Conservation (phyloP, 2,888 invertebrate species). For the Iphiclides podalirius region DNA sequence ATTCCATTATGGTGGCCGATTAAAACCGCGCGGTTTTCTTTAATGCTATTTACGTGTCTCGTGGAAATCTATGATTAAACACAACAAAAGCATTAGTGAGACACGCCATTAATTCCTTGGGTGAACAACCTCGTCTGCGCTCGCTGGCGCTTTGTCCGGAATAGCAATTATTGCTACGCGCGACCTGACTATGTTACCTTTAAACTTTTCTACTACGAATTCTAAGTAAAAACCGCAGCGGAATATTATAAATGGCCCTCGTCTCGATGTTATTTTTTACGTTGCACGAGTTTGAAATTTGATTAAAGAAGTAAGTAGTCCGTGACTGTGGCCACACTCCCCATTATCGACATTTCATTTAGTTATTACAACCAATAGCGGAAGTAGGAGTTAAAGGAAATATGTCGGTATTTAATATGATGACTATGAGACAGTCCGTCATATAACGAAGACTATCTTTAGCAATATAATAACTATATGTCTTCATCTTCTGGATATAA, state of each 20-base stretch:
- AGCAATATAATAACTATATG: too few species aligned
- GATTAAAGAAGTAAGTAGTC: constrained; percentile 1
- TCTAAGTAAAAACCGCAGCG: constrained; percentile 15
- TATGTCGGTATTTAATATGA: too few species aligned
- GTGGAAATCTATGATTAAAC: constrained; percentile 55
- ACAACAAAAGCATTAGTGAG: constrained; percentile 54
- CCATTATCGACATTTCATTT: not conserved
- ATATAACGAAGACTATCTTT: too few species aligned
- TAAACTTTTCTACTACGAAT: constrained; percentile 26
- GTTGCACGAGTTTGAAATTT: not conserved
- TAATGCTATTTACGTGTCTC: constrained; percentile 46
- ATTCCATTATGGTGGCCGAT: constrained; percentile 6
- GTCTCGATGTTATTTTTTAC: constrained; percentile 8
- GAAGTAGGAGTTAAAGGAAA: not conserved
- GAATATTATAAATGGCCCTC: constrained; percentile 11
- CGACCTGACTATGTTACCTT: constrained; percentile 44
- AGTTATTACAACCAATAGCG: constrained; percentile 43
- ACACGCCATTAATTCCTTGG: constrained; percentile 66
- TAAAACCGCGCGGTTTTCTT: constrained; percentile 29
- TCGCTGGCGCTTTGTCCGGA: constrained; percentile 61
- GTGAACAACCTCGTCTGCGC: constrained; percentile 62
- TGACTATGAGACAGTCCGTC: too few species aligned
- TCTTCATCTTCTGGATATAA: too few species aligned
- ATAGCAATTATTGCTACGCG: constrained; percentile 66
- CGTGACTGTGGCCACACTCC: too few species aligned